These are phyloP conservation scores for Pristis pectinata DNA, from an alignment of 2,797 vertebrate species.

Conservation along the genomic window DNA sequence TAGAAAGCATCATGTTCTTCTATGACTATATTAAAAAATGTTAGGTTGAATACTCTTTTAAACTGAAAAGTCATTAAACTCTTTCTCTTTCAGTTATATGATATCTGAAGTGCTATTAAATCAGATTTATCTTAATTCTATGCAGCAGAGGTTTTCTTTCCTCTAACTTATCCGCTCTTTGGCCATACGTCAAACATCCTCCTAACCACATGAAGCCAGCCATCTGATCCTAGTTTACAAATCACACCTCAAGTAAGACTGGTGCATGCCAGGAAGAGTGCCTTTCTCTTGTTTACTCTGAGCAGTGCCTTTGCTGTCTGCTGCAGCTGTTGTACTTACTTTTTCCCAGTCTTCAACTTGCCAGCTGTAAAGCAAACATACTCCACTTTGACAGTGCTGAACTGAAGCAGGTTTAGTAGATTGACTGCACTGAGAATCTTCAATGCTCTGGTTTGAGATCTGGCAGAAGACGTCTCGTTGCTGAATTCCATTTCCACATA, in stretches of 20 bases:
- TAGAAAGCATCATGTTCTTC: neutral
- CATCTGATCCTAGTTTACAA: slow-evolving; percentile 39
- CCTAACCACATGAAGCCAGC: slow-evolving; percentile 40
- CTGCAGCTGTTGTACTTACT: slow-evolving; percentile 59
- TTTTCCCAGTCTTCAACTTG: slow-evolving; percentile 73
- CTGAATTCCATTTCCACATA: slow-evolving; percentile 74
- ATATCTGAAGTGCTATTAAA: neutral
- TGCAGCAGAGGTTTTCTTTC: slow-evolving; percentile 42
- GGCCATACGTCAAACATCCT: slow-evolving; percentile 41
- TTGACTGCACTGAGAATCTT: slow-evolving; percentile 62
- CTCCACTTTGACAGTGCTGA: slow-evolving; percentile 63
- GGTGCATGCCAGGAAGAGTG: slow-evolving; percentile 34
- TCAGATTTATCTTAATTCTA: slow-evolving; percentile 45
- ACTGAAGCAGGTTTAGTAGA: slow-evolving; percentile 59
- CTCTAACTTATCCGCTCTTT: slow-evolving; percentile 38
- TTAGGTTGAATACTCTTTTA: neutral
- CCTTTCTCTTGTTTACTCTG: slow-evolving; percentile 41
- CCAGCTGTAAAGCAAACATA: slow-evolving; percentile 72
- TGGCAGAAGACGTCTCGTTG: slow-evolving; percentile 70
- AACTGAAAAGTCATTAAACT: neutral
- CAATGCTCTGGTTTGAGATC: slow-evolving; percentile 50
- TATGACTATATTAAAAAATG: neutral
- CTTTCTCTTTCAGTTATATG: slow-evolving; percentile 9
- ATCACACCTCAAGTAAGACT: slow-evolving; percentile 44
- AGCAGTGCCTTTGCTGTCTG: slow-evolving; percentile 39